phyloP scores from a whole-genome alignment of 92 coral and sea anemone species.

The Parazoanthus swiftii region DNA sequence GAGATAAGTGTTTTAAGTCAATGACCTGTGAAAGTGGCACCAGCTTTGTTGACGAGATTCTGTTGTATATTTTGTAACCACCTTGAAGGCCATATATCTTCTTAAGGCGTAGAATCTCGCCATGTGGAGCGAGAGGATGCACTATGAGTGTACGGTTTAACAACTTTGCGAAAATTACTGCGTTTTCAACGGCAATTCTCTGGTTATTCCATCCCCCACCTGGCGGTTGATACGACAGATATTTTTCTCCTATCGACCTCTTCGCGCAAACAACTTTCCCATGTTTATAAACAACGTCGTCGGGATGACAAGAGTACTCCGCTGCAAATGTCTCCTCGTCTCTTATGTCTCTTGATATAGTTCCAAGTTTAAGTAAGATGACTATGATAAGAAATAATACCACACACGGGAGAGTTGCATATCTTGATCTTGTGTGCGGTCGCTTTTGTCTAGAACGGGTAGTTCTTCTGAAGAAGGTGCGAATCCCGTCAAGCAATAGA shows the following conservation, averaged over 20 bases:
- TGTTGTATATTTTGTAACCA: slow-evolving; percentile 74
- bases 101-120: slow-evolving; percentile 59
- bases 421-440: slow-evolving; percentile 13
- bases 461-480: background rate
- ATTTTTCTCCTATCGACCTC: slow-evolving; percentile 42
- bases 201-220: slow-evolving; percentile 99
- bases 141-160: slow-evolving; percentile 81
- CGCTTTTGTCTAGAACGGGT: slow-evolving; percentile 18
- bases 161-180: slow-evolving; percentile 81
- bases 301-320: slow-evolving; percentile 9
- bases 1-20: slow-evolving; percentile 67
- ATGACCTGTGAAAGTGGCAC: slow-evolving; percentile 80
- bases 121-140: slow-evolving; percentile 94
- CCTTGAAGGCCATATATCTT: slow-evolving; percentile 24
- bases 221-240: slow-evolving; percentile 94
- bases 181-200: slow-evolving; percentile 95
- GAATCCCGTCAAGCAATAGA: background rate
- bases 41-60: slow-evolving; percentile 48
- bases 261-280: slow-evolving; percentile 60
- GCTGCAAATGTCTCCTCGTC: background rate
- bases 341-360: background rate
- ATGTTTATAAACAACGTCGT: slow-evolving; percentile 43
- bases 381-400: background rate
- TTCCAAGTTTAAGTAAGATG: slow-evolving; percentile 1
- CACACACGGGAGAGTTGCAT: background rate